Conservation (phyloP, 2,113 vertebrate genomes). For the Erythrocercus mccallii region DNA sequence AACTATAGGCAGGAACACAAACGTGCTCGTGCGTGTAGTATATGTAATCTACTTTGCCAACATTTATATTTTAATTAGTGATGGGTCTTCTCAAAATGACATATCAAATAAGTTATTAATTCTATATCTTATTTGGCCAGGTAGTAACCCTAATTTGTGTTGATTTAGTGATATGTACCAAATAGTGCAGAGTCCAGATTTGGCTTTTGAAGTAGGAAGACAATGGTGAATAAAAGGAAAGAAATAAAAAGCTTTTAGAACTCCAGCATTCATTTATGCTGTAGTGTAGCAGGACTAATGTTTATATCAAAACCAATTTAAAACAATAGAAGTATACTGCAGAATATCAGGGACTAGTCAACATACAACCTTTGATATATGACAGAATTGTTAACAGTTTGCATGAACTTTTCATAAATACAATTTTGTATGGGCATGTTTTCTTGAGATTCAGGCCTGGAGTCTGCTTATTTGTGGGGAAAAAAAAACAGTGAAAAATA, state of each 20-base stretch:
- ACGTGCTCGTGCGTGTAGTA: not conserved
- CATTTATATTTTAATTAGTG: not conserved
- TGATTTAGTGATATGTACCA: not conserved
- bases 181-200: not conserved
- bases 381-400: not conserved
- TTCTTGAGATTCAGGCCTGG: not conserved
- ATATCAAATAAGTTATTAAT: not conserved
- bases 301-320: not conserved
- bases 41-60: not conserved
- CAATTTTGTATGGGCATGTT: not conserved
- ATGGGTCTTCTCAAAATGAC: not conserved
- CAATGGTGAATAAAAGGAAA: not conserved
- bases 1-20: not conserved
- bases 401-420: not conserved
- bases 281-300: not conserved
- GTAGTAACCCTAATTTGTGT: not conserved
- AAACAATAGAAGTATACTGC: not conserved
- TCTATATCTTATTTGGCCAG: not conserved
- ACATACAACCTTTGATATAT: not conserved
- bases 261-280: not conserved
- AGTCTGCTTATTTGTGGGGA: not conserved
- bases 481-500: not conserved
- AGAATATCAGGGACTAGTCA: not conserved
- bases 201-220: not conserved
- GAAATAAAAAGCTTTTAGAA: not conserved